Base-by-base conservation (phyloP, 2,888 invertebrate genomes). In the Diogma glabrata region DNA sequence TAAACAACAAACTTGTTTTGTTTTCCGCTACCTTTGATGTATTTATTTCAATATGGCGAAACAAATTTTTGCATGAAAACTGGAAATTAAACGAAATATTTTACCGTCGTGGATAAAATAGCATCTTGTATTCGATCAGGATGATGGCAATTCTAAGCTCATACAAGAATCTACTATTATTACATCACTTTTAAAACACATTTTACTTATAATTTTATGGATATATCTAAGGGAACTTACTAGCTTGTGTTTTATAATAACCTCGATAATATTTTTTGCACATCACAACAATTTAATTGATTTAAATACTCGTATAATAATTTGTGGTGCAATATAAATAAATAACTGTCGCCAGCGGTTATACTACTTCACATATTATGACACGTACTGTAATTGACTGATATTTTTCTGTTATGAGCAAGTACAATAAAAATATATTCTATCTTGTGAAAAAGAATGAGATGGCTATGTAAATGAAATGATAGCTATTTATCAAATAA, bases 181-280 rank as follows among this genome's bases (percentile, higher is more conserved):
- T 33, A 33, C 3, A 33, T 33, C 4, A n/a, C n/a, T 14, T 10
- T 33, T 33, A 14, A 14, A 33, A 33, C 33, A 33, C 33, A 33
- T 33, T 33, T 33, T 33, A 33, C 33, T 33, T 33, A 33, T 33
- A 33, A 33, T 33, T 33, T 33, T 33, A 33, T 33, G 33, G 16
- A 33, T 33, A 2, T 10, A 33, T 33, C 6, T 33, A 33, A 33
- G 16, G 33, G 33, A 33, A 33, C 33, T 33, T 33, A 33, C 8
- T 33, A 33, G 33, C 33, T 33, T 33, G 33, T 33, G 4, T 33
- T 10, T n/a, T n/a, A n/a, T n/a, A n/a, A n/a, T 33, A 33, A 33
- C 33, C 33, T 33, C 33, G 16, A 33, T 33, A 33, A 33, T 33
- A 33, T 7, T 33, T 33, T 33, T 7, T 33, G 33, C 33, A 33